Conservation (phyloP, 2,797 vertebrate genomes). For the Acrocephalus scirpaceus region DNA sequence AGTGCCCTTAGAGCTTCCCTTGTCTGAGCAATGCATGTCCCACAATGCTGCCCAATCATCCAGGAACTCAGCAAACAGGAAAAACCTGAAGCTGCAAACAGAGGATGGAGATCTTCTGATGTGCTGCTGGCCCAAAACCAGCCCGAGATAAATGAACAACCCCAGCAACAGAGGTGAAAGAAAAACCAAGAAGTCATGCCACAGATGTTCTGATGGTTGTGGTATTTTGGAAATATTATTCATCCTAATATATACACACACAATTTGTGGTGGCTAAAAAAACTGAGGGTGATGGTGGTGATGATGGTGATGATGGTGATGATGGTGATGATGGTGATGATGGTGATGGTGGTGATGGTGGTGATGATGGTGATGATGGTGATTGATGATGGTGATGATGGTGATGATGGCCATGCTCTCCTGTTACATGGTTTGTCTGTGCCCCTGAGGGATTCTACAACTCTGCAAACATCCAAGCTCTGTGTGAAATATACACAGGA, state of each 20-base stretch:
- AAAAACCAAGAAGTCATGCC: not conserved
- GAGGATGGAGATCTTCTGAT: not conserved
- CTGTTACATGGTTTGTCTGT: not conserved
- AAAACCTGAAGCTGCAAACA: not conserved
- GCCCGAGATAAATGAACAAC: not conserved
- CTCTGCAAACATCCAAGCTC: not conserved
- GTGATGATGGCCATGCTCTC: not conserved
- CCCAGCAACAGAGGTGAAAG: not conserved
- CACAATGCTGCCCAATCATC: too few relatives aligned
- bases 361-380: too few relatives aligned
- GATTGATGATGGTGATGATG: not conserved
- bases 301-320: not conserved
- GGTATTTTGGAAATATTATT: not conserved
- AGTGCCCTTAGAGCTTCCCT: not conserved
- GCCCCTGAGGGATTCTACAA: not conserved
- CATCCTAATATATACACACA: not conserved
- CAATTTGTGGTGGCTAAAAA: not conserved
- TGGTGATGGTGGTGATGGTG: not conserved
- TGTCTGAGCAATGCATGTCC: too few relatives aligned
- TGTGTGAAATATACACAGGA: not conserved
- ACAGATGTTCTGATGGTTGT: not conserved
- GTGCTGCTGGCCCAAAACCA: not conserved
- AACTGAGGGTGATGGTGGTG: not conserved
- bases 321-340: not conserved
- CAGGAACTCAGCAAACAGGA: too few relatives aligned